Base-by-base conservation (phyloP, 2,888 invertebrate genomes). In the Empis stercorea region DNA sequence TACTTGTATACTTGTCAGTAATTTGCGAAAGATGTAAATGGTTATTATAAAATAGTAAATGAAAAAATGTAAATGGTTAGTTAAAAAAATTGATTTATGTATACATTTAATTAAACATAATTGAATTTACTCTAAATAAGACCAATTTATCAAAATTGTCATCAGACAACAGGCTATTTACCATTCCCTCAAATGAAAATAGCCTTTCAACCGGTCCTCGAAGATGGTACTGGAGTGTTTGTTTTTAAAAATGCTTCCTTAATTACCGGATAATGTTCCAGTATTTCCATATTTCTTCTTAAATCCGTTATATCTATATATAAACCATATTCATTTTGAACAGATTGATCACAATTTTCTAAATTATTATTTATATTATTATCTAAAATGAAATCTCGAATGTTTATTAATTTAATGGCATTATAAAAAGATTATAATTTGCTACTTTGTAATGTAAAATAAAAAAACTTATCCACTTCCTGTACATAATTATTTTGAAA, bases 181-280 rank as follows among this genome's bases (percentile, higher is more conserved):
- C 36, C 30, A 49, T 27, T 30, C 14, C 40, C 32, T 17, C 11
- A 39, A 50, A 45, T n/a, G 50, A 43, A 36, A 45, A 45, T 4
- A 50, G 42, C 17, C 45, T 48, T 43, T 51, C 46, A 27, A 51
- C 50, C n/a, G 50, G 30, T 15, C 43, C 48, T n/a, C 10, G 50
- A 43, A 13, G 50, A 45, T 11, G 48, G 46, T 14, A 51, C 11
- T 17, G 46, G 30, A 16, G 46, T 40, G 41, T 51, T 51, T 27
- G 45, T 46, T 32, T 43, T 48, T 23, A 41, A 43, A 13, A 37
- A 51, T n/a, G 17, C n/a, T 38, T 15, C 42, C 39, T 46, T 48
- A 10, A 41, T n/a, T 15, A 41, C 30, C 20, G 44, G 44, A 38
- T 41, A 51, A 37, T 39, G 38, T 15, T 39, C 37, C 17, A 49